phyloP scores from a whole-genome alignment of 2,888 invertebrate genomes.

The Gymnoscelis rufifasciata region DNA sequence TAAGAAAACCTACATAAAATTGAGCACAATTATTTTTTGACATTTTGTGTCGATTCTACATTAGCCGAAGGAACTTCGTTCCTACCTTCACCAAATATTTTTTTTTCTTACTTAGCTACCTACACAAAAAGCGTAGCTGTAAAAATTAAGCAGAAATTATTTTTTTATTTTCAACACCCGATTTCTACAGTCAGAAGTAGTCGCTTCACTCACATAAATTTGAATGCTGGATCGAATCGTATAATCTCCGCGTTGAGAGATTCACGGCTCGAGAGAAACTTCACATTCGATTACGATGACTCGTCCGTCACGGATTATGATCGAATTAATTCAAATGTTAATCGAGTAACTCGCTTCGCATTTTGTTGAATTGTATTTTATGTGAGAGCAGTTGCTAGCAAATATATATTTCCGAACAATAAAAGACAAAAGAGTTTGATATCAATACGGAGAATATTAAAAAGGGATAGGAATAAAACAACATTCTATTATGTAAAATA shows the following conservation, averaged over 20 bases:
- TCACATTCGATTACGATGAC: conserved; percentile 28
- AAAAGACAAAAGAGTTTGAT: too few relatives aligned
- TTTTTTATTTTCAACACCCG: background rate
- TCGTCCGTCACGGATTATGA: conserved; percentile 40
- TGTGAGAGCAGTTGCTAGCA: background rate
- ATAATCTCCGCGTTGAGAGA: conserved; percentile 16
- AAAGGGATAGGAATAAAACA: too few relatives aligned
- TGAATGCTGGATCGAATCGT: conserved; percentile 20
- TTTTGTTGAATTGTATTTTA: conserved; percentile 31
- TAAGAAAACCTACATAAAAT: background rate
- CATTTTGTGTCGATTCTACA: too few relatives aligned
- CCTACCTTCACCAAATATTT: background rate
- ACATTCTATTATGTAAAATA: too few relatives aligned
- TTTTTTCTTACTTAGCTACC: too few relatives aligned
- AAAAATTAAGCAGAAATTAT: too few relatives aligned
- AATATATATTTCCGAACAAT: too few relatives aligned
- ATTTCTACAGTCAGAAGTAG: background rate
- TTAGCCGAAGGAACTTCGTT: background rate
- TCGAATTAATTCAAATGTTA: conserved; percentile 41
- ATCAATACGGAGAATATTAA: too few relatives aligned
- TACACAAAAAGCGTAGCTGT: too few relatives aligned
- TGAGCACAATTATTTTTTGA: background rate
- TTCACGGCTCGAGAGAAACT: conserved; percentile 17
- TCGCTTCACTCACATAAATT: conserved; percentile 2
- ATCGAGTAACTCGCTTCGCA: conserved; percentile 55